Base-by-base conservation (phyloP, 2,113 vertebrate genomes). In the Istiophorus platypterus region DNA sequence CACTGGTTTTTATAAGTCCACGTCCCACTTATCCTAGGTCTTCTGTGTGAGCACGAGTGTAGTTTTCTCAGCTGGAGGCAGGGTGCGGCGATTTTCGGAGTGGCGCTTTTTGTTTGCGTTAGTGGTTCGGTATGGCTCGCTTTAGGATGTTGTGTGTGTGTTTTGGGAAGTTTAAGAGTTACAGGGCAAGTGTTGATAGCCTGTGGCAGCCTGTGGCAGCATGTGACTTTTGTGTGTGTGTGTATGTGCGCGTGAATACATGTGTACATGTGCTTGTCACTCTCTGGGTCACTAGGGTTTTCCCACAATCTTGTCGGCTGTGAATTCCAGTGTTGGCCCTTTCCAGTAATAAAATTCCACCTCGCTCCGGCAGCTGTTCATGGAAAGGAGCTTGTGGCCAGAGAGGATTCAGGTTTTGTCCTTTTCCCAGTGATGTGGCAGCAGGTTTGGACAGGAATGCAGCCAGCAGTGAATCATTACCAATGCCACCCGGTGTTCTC, bases 81-180 rank as follows among this genome's bases (percentile, higher is more conserved):
- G 80, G 76, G 66, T 59, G 76, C 61, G 61, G 89, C 39, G 86
- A 85, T 89, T 81, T 85, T n/a, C n/a, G 83, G 81, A 83, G 66
- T 88, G 3, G 18, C 13, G 63, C 83, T 72, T 62, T 54, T 58
- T 89, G 81, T 90, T 88, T 85, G 82, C 78, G 76, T 82, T 87
- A 64, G 88, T 26, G 91, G 90, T 92, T 89, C 84, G 83, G 67
- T 72, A 47, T 56, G 78, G 80, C 29, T 42, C 76, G 77, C 69
- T 77, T 81, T 78, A 82, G 87, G 89, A 92, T 90, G 92, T 88
- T 85, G 85, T 71, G 81, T 81, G 72, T 87, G 82, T 82, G n/a
- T 88, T 85, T 90, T 62, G 73, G 84, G 82, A 85, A 78, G 85
- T 88, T 89, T 84, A 88, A 84, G 85, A 88, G 78, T 88, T 84